A percentile compares a stretch with the other conserved stretches of the same genome.
Conservation (phyloP, 2,797 vertebrate species). For the Acipenser transmontanus region DNA sequence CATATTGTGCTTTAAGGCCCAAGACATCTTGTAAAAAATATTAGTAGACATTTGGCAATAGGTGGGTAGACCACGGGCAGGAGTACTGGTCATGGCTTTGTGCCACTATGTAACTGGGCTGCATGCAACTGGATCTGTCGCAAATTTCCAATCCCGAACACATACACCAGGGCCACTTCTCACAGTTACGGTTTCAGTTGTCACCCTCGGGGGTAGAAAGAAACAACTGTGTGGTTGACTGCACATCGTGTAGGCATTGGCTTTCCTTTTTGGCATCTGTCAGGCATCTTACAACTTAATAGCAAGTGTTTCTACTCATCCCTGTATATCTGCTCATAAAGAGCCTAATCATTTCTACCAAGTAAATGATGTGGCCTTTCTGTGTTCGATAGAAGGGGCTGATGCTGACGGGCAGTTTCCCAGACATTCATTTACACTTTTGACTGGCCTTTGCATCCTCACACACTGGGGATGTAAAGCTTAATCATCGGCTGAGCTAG, state of each 20-base stretch:
- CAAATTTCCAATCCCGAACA: not conserved
- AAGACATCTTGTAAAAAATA: too few relatives aligned
- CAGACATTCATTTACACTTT: not conserved
- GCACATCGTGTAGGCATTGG: too few relatives aligned
- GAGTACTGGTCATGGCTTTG: not conserved
- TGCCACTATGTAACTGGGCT: not conserved
- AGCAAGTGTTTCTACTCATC: not conserved
- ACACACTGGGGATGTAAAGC: not conserved
- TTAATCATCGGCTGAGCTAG: not conserved
- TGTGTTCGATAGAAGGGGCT: not conserved
- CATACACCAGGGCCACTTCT: not conserved
- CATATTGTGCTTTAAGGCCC: too few relatives aligned
- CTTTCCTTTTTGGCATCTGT: not conserved
- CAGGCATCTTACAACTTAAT: not conserved
- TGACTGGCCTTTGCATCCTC: not conserved
- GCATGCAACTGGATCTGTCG: not conserved
- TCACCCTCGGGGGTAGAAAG: not conserved
- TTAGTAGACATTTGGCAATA: too few relatives aligned
- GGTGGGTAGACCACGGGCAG: too few relatives aligned
- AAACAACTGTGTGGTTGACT: not conserved
- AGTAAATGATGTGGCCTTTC: not conserved
- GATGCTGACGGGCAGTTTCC: not conserved
- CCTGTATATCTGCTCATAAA: not conserved
- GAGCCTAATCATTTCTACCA: not conserved
- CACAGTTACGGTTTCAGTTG: not conserved